Percentiles rank a stretch among this genome's conserved stretches.
phyloP scores from a whole-genome alignment of 2,888 invertebrate species.

The Gastrophysa polygoni region DNA sequence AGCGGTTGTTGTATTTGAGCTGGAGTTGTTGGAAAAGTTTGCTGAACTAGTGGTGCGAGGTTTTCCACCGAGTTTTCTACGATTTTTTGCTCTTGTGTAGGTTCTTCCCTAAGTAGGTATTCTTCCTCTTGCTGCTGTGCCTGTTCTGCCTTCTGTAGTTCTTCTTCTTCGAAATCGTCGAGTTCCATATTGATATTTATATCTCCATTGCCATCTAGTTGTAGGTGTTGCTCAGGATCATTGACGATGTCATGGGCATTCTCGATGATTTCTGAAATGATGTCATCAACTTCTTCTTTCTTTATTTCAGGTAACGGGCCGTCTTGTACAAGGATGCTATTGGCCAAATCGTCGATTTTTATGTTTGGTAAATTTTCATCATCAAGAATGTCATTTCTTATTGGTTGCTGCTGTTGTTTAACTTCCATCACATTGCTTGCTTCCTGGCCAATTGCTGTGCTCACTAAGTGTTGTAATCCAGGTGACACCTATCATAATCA shows the following conservation, averaged over 20 bases:
- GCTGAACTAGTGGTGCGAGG: not conserved
- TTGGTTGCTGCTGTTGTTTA: conserved; percentile 32
- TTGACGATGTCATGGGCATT: conserved; percentile 58
- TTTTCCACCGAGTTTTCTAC: conserved; percentile 26
- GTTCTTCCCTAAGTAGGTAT: conserved; percentile 2
- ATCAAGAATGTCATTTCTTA: conserved; percentile 46
- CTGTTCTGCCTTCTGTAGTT: conserved; percentile 30
- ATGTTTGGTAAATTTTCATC: conserved; percentile 51
- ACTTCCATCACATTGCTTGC: conserved; percentile 22
- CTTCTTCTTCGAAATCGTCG: conserved; percentile 53
- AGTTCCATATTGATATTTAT: conserved; percentile 55
- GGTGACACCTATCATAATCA: conserved; percentile 51
- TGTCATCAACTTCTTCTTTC: conserved; percentile 63
- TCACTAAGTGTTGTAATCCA: conserved; percentile 62
- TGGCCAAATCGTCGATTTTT: conserved; percentile 59
- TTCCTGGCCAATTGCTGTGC: conserved; percentile 57
- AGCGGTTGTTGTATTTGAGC: not conserved
- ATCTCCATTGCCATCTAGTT: conserved; percentile 55
- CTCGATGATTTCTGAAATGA: conserved; percentile 62
- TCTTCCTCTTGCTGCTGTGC: conserved; percentile 11
- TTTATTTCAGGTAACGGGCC: conserved; percentile 62
- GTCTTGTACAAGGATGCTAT: conserved; percentile 57
- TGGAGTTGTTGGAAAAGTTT: not conserved
- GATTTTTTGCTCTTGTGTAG: conserved; percentile 30
- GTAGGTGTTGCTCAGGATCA: conserved; percentile 56